Base-by-base conservation (phyloP, 2,113 vertebrate genomes). In the Acrocephalus arundinaceus region DNA sequence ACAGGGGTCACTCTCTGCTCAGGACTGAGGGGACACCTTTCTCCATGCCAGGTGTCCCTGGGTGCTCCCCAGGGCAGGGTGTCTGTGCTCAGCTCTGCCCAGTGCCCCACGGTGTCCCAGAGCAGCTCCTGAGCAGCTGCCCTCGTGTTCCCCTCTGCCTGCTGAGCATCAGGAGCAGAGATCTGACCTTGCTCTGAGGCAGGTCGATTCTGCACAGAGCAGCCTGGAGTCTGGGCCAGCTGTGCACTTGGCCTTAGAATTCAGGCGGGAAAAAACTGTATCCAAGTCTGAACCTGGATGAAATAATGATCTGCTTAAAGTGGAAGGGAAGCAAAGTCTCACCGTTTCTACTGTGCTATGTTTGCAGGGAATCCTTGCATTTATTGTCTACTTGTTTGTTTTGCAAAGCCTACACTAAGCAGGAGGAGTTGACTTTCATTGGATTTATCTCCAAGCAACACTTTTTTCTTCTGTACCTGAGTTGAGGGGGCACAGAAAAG, bases 41-140 rank as follows among this genome's bases (percentile, higher is more conserved):
- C 48, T 39, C 62, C 1, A 0, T 24, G 72, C 13, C 55, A 8
- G 6, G 13, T 3, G 82, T 49, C 19, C 68, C 54, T 0, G 1
- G 2, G 72, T 9, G 31, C 39, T 83, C 49, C 41, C 17, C 24
- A 15, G 51, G 58, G 54, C 12, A 1, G 13, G 6, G 35, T 14
- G 55, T 23, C 20, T 1, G 59, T 28, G 11, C 90, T 41, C 5
- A 27, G 65, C 59, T 54, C 27, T 27, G 27, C 63, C 51, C 1
- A 0, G 30, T 10, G 28, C 11, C 61, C 9, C 7, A 6, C 0
- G 0, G 61, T 20, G 57, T 21, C 27, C 10, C 76, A 13, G 11
- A 37, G 52, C 18, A 13, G 16, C 54, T 91, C 85, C 82, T 31
- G 58, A 51, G 7, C 52, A 65, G 33, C 58, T 89, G 72, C 74